These are phyloP conservation scores for Brachypterus glaber DNA, from an alignment of 2,888 invertebrate species.

Conservation along the genomic window DNA sequence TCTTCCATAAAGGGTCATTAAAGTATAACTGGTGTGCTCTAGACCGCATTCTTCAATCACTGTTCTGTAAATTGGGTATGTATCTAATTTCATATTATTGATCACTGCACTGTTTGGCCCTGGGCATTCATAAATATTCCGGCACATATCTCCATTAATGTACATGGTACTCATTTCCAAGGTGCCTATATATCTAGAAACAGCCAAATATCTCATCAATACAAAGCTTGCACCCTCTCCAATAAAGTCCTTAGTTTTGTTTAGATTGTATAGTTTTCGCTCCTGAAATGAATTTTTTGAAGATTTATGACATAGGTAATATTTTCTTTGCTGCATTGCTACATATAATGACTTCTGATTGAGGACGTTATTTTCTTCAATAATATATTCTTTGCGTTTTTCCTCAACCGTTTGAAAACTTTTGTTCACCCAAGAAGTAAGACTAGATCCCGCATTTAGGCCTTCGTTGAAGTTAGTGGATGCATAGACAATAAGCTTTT, in stretches of 20 bases:
- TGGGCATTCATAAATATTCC: slow-evolving; percentile 55
- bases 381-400: slow-evolving; percentile 43
- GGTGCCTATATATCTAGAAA: slow-evolving; percentile 45
- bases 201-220: slow-evolving; percentile 50
- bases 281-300: slow-evolving; percentile 41
- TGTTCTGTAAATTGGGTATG: slow-evolving; percentile 51
- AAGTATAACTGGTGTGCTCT: slow-evolving; percentile 45
- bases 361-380: slow-evolving; percentile 8
- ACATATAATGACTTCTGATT: slow-evolving; percentile 47
- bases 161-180: slow-evolving; percentile 49
- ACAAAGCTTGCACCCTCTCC: slow-evolving; percentile 56
- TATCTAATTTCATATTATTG: slow-evolving; percentile 44
- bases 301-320: slow-evolving; percentile 46
- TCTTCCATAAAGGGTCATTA: slow-evolving; percentile 48
- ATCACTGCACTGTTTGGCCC: slow-evolving; percentile 46
- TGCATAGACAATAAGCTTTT: slow-evolving; percentile 51
- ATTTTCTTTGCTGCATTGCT: slow-evolving; percentile 46
- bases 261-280: slow-evolving; percentile 45
- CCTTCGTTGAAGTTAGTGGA: slow-evolving; percentile 51
- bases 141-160: slow-evolving; percentile 50
- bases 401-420: slow-evolving; percentile 58
- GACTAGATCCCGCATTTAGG: slow-evolving; percentile 48
- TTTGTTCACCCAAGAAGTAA: slow-evolving; percentile 50
- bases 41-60: slow-evolving; percentile 48
- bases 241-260: slow-evolving; percentile 44